Percentiles rank a stretch among this genome's conserved stretches.
Evolutionary conservation across 1,140 invertebrate genomes (phyloP).

Genomic region (Drosophila albomicans): DNA sequence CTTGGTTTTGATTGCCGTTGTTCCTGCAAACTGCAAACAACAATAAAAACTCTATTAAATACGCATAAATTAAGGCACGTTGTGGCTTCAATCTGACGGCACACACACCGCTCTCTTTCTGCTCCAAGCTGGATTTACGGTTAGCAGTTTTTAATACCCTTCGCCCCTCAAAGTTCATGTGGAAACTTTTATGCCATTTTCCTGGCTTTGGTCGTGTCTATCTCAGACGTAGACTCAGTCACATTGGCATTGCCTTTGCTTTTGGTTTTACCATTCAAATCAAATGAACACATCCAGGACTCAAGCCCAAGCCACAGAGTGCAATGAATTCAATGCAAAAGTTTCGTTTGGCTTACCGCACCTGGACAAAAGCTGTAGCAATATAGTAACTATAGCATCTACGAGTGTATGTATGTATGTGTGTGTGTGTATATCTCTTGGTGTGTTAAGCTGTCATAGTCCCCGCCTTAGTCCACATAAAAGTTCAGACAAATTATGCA

Average conservation of each 20-base stretch:
- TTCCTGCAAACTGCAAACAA: constrained; percentile 71
- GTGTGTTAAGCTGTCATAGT: constrained; percentile 38
- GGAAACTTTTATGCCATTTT: constrained; percentile 77
- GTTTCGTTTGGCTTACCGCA: constrained; percentile 58
- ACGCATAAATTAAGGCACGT: constrained; percentile 74
- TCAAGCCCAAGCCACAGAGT: constrained; percentile 71
- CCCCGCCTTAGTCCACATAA: constrained; percentile 57
- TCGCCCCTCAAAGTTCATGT: constrained; percentile 64
- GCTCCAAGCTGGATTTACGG: constrained; percentile 57
- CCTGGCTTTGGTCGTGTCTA: constrained; percentile 21
- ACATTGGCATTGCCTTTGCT: constrained; percentile 27
- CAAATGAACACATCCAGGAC: constrained; percentile 73
- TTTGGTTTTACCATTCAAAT: constrained; percentile 71
- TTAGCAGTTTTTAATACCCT: constrained; percentile 64
- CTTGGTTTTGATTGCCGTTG: constrained; percentile 44
- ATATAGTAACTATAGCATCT: constrained; percentile 18
- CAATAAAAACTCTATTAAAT: constrained; percentile 83
- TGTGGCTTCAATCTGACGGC: constrained; percentile 21
- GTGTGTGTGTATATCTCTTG: not conserved
- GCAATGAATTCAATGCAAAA: constrained; percentile 77
- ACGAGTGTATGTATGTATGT: no score
- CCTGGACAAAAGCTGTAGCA: constrained; percentile 60
- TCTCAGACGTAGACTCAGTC: not conserved
- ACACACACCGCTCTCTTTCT: not conserved
- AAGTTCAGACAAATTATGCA: constrained; percentile 81